phyloP scores from a whole-genome alignment of 2,113 vertebrate genomes.

The Paraplagusia blochii region DNA sequence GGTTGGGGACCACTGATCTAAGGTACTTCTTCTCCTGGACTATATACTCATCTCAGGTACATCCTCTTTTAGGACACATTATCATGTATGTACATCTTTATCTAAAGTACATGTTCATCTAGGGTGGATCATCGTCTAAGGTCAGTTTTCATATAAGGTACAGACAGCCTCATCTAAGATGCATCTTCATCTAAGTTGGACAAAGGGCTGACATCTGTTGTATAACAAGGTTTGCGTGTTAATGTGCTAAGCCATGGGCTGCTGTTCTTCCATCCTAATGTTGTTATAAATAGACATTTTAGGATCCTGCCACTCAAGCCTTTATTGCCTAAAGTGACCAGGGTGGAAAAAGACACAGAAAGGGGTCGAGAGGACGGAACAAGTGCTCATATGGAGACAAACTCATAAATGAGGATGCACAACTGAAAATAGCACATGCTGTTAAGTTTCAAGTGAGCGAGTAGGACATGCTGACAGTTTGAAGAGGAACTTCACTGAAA shows the following conservation, averaged over 20 bases:
- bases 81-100: too few relatives aligned
- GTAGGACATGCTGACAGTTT: conserved; percentile 5
- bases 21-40: too few relatives aligned
- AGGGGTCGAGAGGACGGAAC: background rate
- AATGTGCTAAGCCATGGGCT: conserved; percentile 60
- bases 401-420: conserved; percentile 19
- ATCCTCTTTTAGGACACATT: too few relatives aligned
- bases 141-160: too few relatives aligned
- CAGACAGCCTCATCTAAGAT: conserved; percentile 9
- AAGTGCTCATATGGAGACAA: conserved; percentile 9
- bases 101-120: too few relatives aligned
- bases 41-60: too few relatives aligned
- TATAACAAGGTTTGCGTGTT: conserved; percentile 39
- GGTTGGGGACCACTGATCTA: too few relatives aligned
- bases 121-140: too few relatives aligned
- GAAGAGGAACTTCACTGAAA: conserved; percentile 30
- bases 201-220: conserved; percentile 14
- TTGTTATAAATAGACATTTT: conserved; percentile 67
- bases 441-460: conserved; percentile 29
- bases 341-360: conserved; percentile 51
- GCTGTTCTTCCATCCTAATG: conserved; percentile 41
- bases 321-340: conserved; percentile 46
- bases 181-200: conserved; percentile 38
- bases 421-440: conserved; percentile 10
- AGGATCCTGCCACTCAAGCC: conserved; percentile 46